Base-by-base conservation (phyloP, 1,140 invertebrate species). In the Drosophila leontia region DNA sequence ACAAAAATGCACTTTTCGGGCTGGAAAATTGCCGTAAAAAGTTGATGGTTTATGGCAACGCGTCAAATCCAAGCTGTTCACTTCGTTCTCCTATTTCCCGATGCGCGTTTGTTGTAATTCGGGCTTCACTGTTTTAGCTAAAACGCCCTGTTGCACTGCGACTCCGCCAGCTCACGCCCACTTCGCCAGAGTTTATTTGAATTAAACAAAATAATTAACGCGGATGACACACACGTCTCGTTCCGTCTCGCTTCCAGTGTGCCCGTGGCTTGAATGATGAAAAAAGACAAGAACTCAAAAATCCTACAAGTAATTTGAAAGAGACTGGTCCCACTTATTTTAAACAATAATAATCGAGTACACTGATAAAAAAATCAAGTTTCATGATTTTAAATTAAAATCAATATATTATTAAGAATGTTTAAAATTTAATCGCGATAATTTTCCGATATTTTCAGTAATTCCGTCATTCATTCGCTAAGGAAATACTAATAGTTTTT, bases 121-220 rank as follows among this genome's bases (percentile, higher is more conserved):
- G 37, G 26, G n/a, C 39, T 64, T 29, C 9, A 78, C 39, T 37
- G 9, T 57, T 35, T 44, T 58, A 48, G 32, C 35, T 51, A 19
- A 13, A 34, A 35, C 11, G 32, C 26, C 56, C 41, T 53, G 44
- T 75, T 78, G 45, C 34, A 41, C 32, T 29, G 8, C 23, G 44
- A 29, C 29, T 62, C 17, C 45, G 15, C 11, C 70, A 45, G 59
- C 42, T 61, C 70, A 58, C 78, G 71, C 77, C 77, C 82, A 62
- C 48, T 59, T 75, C 13, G 29, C 17, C 32, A 62, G 68, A 56
- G 58, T 44, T 80, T 58, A 65, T 85, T 83, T 44, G 60, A 81
- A 81, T 85, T 81, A 81, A 17, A 57, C 77, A 80, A 85, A 85
- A 85, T 65, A 84, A 84, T 84, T 86, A 84, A 78, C 67, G 62